Percentiles rank a stretch among this genome's conserved stretches.
phyloP scores from a whole-genome alignment of 2,113 vertebrate species.

The Cyprinodon variegatus region DNA sequence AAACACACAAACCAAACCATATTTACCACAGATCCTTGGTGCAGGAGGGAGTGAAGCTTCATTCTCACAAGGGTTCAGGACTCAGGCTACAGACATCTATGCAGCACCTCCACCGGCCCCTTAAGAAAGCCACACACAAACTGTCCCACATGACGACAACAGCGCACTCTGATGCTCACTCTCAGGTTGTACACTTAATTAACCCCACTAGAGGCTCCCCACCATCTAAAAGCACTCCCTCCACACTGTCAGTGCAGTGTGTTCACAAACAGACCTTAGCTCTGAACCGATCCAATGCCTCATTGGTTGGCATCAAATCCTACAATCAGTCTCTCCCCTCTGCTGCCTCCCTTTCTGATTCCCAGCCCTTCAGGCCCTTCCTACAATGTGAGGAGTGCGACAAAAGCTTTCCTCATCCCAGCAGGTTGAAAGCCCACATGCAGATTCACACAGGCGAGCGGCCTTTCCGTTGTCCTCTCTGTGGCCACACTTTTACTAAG shows the following conservation, averaged over 20 bases:
- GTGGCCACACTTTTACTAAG: conserved; percentile 82
- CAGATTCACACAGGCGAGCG: conserved; percentile 79
- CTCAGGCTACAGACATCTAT: conserved; percentile 46
- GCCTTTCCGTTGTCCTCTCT: conserved; percentile 80
- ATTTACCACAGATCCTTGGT: conserved; percentile 35
- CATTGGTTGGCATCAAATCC: conserved; percentile 52
- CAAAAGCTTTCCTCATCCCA: conserved; percentile 79
- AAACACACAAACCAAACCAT: conserved; percentile 38
- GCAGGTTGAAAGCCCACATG: conserved; percentile 79
- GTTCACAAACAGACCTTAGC: conserved; percentile 47
- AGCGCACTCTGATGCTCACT: conserved; percentile 30
- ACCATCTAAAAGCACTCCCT: conserved; percentile 56
- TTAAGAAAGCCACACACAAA: conserved; percentile 47
- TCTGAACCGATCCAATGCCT: conserved; percentile 46
- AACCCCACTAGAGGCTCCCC: conserved; percentile 58
- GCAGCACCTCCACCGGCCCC: conserved; percentile 54
- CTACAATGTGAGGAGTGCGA: conserved; percentile 78
- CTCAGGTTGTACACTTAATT: conserved; percentile 40
- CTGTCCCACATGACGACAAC: conserved; percentile 14
- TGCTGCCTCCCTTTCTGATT: conserved; percentile 26
- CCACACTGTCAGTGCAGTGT: conserved; percentile 47
- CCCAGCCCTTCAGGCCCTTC: conserved; percentile 49
- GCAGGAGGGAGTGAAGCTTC: conserved; percentile 47
- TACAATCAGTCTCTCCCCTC: conserved; percentile 38
- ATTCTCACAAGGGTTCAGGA: conserved; percentile 48